Evolutionary conservation across 2,113 vertebrate species (phyloP).

Genomic region (Butorides virescens): DNA sequence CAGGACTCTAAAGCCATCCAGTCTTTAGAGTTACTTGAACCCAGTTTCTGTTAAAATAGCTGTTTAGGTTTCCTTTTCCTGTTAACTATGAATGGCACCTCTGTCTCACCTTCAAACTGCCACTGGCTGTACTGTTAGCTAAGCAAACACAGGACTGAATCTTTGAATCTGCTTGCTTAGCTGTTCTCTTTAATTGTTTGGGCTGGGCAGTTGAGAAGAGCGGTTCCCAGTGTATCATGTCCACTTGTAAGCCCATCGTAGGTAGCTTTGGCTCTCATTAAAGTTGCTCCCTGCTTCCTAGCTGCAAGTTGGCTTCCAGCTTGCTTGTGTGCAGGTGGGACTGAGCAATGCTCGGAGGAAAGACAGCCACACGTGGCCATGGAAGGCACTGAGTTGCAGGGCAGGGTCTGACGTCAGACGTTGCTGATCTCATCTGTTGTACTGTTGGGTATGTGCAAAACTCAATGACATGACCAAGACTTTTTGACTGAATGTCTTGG

Average conservation of each 20-base stretch:
- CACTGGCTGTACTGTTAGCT: not conserved
- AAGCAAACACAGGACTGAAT: not conserved
- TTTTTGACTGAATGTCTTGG: not conserved
- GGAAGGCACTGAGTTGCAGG: not conserved
- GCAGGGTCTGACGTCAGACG: not conserved
- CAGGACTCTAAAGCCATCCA: not conserved
- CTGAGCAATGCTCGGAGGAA: not conserved
- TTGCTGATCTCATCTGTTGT: not conserved
- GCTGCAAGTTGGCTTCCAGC: not conserved
- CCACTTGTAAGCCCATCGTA: not conserved
- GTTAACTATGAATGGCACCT: not conserved
- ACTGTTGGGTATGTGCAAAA: not conserved
- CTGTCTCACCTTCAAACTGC: not conserved
- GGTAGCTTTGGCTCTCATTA: not conserved
- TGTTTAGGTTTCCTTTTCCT: not conserved
- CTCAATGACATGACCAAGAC: not conserved
- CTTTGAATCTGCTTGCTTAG: conserved; percentile 3
- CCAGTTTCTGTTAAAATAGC: not conserved
- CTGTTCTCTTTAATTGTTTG: not conserved
- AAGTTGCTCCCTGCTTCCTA: not conserved
- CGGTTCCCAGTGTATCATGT: not conserved
- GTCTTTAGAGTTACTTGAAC: not conserved
- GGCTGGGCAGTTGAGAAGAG: not conserved
- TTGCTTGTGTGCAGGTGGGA: not conserved
- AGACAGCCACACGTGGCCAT: rapidly evolving